A percentile compares a stretch with the other conserved stretches of the same genome.
Conservation (phyloP, 2,797 vertebrate species). For the Melanotaenia maccullochi region DNA sequence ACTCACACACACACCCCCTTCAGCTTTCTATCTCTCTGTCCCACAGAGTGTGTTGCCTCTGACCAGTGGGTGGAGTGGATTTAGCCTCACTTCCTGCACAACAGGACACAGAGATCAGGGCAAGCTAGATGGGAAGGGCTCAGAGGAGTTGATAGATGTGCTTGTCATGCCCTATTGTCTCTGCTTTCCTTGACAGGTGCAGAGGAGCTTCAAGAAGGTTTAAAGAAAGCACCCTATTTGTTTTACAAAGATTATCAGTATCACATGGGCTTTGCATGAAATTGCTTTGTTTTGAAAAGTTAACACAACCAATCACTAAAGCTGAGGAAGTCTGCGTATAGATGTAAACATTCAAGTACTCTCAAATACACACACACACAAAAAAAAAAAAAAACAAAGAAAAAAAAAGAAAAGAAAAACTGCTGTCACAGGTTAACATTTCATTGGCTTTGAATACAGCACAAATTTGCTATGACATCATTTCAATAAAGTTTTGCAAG, state of each 20-base stretch:
- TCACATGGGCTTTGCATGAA: constrained; percentile 1
- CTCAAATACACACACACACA: too few relatives aligned
- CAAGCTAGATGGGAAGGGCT: constrained; percentile 62
- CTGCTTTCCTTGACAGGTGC: constrained; percentile 79
- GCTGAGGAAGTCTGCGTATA: background rate
- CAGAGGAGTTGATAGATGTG: constrained; percentile 69
- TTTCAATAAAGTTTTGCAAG: background rate
- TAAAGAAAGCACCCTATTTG: constrained; percentile 46
- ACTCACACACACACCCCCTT: constrained; percentile 1
- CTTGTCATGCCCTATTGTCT: constrained; percentile 75
- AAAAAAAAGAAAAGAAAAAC: too few relatives aligned
- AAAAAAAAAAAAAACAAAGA: too few relatives aligned
- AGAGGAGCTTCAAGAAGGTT: constrained; percentile 23
- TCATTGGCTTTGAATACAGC: too few relatives aligned
- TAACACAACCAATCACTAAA: background rate
- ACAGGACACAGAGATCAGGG: constrained; percentile 75
- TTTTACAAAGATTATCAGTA: constrained; percentile 12
- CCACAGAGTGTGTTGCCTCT: constrained; percentile 59
- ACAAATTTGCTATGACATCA: background rate
- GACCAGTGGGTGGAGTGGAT: constrained; percentile 69
- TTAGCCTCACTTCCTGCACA: constrained; percentile 75
- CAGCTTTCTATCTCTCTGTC: constrained; percentile 29
- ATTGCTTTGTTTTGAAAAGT: background rate
- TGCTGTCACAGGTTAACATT: too few relatives aligned
- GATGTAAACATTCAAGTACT: too few relatives aligned